Conservation (phyloP, 2,113 vertebrate genomes). For the Azemiops feae region DNA sequence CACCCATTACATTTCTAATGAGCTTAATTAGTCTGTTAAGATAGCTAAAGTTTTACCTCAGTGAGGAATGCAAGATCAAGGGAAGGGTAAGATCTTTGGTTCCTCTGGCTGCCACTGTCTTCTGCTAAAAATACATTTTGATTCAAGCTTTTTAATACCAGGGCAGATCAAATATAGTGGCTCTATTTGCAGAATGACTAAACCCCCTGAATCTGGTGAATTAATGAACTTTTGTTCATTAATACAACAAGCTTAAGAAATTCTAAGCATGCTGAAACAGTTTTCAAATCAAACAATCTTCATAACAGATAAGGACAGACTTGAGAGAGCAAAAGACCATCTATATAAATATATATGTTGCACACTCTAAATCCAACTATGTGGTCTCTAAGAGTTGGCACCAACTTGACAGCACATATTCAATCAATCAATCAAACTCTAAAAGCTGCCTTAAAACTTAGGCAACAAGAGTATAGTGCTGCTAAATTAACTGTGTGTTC, state of each 20-base stretch:
- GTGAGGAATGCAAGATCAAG: background rate
- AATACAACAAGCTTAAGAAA: background rate
- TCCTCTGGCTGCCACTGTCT: background rate
- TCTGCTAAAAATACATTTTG: background rate
- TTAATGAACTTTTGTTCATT: background rate
- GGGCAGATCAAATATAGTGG: background rate
- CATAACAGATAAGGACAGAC: background rate
- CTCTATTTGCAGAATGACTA: background rate
- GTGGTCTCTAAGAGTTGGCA: background rate
- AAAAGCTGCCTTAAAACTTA: background rate
- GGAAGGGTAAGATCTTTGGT: background rate
- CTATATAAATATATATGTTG: background rate
- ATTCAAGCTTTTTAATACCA: background rate
- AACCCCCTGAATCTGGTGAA: background rate
- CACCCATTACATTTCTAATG: background rate
- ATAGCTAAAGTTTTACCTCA: background rate
- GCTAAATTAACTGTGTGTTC: background rate
- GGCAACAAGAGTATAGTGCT: background rate
- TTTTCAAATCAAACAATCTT: background rate
- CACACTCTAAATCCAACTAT: background rate
- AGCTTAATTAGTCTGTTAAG: background rate
- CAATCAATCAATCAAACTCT: background rate
- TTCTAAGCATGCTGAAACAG: background rate
- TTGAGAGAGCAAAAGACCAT: background rate
- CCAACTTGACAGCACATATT: background rate